Evolutionary conservation across 2,797 vertebrate genomes (phyloP), one percentile per base, ranked within the genome.

Genomic region (Nannoperca obscura): DNA sequence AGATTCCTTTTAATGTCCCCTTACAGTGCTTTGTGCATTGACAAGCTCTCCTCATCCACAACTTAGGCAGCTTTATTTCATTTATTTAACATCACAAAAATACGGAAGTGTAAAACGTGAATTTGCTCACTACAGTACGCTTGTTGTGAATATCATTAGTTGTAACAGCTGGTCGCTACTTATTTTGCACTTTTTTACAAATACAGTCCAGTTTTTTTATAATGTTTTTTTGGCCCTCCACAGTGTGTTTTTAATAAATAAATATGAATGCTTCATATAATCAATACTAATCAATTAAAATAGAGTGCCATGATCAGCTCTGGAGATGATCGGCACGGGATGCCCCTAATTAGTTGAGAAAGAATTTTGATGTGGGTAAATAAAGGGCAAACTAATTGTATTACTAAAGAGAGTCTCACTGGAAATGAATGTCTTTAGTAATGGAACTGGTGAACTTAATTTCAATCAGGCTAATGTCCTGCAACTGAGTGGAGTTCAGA

Each of bases 381-480:
- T 20, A 47, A 9, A 17, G 46, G 46, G 19, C 19, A 47, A 47
- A 20, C 46, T 9, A 20, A 47, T 20, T 47, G 3, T 7, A 22
- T 52, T 24, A 22, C 11, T 52, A 50, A 63, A 71, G 10, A 53
- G n/a, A 53, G 11, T 47, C 54, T 53, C 9, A 3, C 62, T 49
- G 30, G 30, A 80, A 84, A 66, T 79, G 15, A 77, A 34, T 2
- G 19, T 78, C 24, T 30, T 76, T 34, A 46, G 24, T 72, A 81
- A 80, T 72, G 40, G 47, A 78, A 74, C 71, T 83, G 52, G 67
- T 72, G 34, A 82, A 78, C 38, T 71, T 84, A 63, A 86, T 83
- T 90, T 85, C 73, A 88, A 76, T 91, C 88, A 74, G 86, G 82
- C 78, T 76, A 78, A 86, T 90, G 76, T 92, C 81, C 64, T 67